Conservation (phyloP, 2,113 vertebrate species). For the Lagenorhynchus albirostris region DNA sequence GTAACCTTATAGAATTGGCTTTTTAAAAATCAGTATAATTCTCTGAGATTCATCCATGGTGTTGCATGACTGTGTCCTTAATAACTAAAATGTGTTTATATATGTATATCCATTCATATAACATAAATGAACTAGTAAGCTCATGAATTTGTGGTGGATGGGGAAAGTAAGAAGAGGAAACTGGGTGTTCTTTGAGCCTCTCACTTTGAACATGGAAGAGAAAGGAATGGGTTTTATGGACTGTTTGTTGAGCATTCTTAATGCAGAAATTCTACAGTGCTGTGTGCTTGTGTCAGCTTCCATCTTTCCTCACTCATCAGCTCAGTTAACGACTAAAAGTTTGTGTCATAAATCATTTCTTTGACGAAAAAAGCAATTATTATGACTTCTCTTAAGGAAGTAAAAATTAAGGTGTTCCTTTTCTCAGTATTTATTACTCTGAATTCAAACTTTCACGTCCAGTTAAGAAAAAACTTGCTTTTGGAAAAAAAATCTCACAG, state of each 20-base stretch:
- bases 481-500: background rate
- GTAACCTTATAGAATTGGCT: background rate
- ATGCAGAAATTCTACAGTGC: too few relatives aligned
- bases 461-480: constrained; percentile 10
- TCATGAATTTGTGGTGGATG: background rate
- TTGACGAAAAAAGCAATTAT: background rate
- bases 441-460: background rate
- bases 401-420: background rate
- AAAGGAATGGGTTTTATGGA: background rate
- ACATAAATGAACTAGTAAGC: background rate
- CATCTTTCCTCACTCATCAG: background rate
- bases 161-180: background rate
- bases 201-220: background rate
- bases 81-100: background rate
- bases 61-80: background rate
- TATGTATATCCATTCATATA: too few relatives aligned
- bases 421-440: background rate
- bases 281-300: background rate
- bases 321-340: background rate
- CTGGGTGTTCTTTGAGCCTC: background rate
- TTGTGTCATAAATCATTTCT: background rate
- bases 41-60: background rate
- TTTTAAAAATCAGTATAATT: background rate
- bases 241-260: accelerated
- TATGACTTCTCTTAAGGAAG: background rate